Conservation (phyloP, 2,888 invertebrate species). For the Hemistola chrysoprasaria region DNA sequence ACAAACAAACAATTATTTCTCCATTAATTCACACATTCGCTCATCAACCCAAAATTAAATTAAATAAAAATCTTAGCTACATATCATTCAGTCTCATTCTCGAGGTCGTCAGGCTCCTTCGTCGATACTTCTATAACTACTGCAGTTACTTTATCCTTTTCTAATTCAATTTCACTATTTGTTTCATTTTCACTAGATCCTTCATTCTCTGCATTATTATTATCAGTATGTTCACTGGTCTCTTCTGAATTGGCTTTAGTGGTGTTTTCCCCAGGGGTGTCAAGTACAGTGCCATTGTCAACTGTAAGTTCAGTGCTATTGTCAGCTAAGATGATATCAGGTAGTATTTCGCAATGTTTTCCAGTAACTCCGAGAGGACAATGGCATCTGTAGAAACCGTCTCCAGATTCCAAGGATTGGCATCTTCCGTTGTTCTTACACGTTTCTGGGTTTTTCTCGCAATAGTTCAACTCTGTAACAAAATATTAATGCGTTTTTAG, state of each 20-base stretch:
- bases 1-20: conserved; percentile 2
- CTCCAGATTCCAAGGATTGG: conserved; percentile 88
- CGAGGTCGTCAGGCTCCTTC: conserved; percentile 37
- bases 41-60: too few relatives aligned
- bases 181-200: neutral
- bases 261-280: too few relatives aligned
- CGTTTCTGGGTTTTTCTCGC: conserved; percentile 87
- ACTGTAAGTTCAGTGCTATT: conserved; percentile 10
- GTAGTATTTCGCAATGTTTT: conserved; percentile 86
- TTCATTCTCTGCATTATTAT: too few relatives aligned
- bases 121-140: conserved; percentile 35
- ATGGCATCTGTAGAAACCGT: conserved; percentile 89
- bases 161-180: neutral
- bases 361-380: conserved; percentile 90
- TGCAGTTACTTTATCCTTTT: conserved; percentile 12
- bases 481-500: neutral
- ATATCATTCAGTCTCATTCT: conserved; percentile 61
- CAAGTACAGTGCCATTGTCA: too few relatives aligned
- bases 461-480: conserved; percentile 88
- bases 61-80: too few relatives aligned
- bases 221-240: conserved; percentile 4
- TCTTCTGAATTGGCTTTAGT: conserved; percentile 16
- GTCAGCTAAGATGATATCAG: conserved; percentile 48
- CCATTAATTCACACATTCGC: too few relatives aligned
- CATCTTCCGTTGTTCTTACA: conserved; percentile 93